Evolutionary conservation across 2,797 vertebrate genomes (phyloP).

Genomic region (Cossypha niveicapilla): DNA sequence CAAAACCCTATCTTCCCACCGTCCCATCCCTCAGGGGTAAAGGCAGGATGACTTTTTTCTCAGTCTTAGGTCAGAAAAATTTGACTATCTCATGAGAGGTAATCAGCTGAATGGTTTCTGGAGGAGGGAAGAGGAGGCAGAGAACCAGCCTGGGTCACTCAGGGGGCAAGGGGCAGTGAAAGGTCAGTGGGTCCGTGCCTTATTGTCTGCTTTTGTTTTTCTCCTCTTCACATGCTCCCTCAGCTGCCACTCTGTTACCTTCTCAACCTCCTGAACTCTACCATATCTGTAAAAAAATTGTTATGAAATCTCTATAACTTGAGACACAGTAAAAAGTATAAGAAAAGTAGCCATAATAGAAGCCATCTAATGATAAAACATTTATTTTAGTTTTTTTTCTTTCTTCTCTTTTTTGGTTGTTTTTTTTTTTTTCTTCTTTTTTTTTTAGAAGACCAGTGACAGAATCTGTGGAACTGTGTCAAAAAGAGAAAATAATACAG

Average conservation of each 20-base stretch:
- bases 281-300: neutral
- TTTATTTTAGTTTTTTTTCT: rapidly evolving
- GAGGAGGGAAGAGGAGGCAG: neutral
- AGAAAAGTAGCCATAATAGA: neutral
- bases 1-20: neutral
- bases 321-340: neutral
- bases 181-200: neutral
- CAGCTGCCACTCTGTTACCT: neutral
- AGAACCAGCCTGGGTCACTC: neutral
- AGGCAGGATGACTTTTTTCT: neutral
- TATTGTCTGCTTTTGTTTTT: neutral
- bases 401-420: too few species aligned
- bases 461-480: neutral
- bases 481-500: neutral
- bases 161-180: neutral
- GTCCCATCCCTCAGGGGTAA: neutral
- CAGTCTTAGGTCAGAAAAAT: neutral
- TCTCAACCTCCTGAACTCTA: neutral
- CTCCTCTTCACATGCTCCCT: neutral
- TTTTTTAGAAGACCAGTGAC: neutral
- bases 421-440: too few species aligned
- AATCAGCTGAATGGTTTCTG: neutral
- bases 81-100: neutral
- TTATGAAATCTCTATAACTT: neutral
- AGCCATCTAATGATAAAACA: neutral